These are phyloP conservation scores for Scaptodrosophila latifasciaeformis DNA, from an alignment of 2,888 invertebrate genomes.

Conservation along the genomic window DNA sequence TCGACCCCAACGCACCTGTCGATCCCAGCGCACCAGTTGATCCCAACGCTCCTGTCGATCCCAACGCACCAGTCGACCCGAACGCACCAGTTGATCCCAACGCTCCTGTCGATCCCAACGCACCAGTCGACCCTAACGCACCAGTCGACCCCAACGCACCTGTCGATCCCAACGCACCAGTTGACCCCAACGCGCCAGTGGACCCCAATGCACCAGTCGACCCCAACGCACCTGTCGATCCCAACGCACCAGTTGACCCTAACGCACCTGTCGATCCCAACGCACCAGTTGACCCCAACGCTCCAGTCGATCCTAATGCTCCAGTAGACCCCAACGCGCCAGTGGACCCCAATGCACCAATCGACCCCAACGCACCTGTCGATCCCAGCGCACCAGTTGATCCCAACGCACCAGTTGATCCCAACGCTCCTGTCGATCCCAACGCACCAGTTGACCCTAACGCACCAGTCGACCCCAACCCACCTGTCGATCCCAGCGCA, in stretches of 20 bases:
- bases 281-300: constrained; percentile 21
- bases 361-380: constrained; percentile 6
- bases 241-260: constrained; percentile 15
- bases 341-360: constrained; percentile 13
- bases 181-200: constrained; percentile 1
- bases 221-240: constrained; percentile 12
- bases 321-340: constrained; percentile 13
- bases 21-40: neutral
- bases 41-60: constrained; percentile 3
- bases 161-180: neutral
- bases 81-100: constrained; percentile 8
- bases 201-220: neutral
- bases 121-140: constrained; percentile 1
- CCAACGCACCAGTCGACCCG: constrained; percentile 15
- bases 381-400: constrained; percentile 17
- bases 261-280: constrained; percentile 17
- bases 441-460: constrained; percentile 15
- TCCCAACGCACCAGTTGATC: constrained; percentile 21
- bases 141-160: constrained; percentile 14
- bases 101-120: neutral
- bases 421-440: constrained; percentile 9
- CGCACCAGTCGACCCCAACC: constrained; percentile 8
- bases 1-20: neutral
- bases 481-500: neutral
- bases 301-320: too few species aligned